Percentiles rank a stretch among this genome's conserved stretches.
Evolutionary conservation across 92 coral and sea anemone genomes (phyloP).

Genomic region (Zoanthus sansibaricus): DNA sequence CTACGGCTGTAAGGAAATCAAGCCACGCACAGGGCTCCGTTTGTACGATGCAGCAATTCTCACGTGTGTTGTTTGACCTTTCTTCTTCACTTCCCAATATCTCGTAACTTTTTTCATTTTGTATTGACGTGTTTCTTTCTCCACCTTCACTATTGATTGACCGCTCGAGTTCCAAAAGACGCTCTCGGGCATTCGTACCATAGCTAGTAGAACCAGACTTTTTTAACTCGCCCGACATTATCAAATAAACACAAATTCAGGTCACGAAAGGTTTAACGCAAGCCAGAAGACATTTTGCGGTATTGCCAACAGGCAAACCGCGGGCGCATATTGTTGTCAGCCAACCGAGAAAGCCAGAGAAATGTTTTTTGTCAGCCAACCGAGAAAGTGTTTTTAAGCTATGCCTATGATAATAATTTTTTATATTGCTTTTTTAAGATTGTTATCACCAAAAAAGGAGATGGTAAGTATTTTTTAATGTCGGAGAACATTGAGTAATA

Average conservation of each 20-base stretch:
- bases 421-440: no score
- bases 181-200: neutral
- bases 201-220: slow-evolving; percentile 5
- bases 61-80: neutral
- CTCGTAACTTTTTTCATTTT: neutral
- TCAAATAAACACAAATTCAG: neutral
- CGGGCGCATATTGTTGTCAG: slow-evolving; percentile 16
- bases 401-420: no score
- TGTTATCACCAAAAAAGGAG: no score
- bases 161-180: slow-evolving; percentile 20
- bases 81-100: no score
- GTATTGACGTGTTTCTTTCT: neutral
- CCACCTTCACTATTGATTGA: neutral
- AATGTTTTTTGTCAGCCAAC: no score
- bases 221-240: slow-evolving; percentile 16
- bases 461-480: no score
- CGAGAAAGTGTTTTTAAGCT: no score
- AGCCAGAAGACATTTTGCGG: slow-evolving; percentile 30
- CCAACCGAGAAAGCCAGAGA: neutral
- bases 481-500: no score
- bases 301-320: slow-evolving; percentile 8
- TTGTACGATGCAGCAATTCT: slow-evolving; percentile 10
- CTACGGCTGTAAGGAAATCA: slow-evolving; percentile 30
- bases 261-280: neutral
- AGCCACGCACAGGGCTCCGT: slow-evolving; percentile 37